A percentile compares a stretch with the other conserved stretches of the same genome.
phyloP scores from a whole-genome alignment of 2,113 vertebrate species.

The Echinops telfairi region DNA sequence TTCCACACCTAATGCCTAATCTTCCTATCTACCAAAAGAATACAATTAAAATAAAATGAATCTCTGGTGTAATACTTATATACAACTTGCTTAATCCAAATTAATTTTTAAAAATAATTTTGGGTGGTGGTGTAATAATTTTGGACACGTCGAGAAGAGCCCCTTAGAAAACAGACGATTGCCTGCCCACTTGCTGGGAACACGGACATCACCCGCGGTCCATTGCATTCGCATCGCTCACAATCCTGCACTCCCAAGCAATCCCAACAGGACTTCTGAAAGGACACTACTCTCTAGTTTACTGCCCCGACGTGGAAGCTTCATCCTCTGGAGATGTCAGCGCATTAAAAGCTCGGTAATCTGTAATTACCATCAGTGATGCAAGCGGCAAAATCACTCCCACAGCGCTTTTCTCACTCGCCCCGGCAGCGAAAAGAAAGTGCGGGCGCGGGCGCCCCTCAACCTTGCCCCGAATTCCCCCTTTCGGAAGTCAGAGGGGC shows the following conservation, averaged over 20 bases:
- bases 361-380: conserved; percentile 67
- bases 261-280: not conserved
- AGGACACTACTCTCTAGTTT: not conserved
- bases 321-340: conserved; percentile 10
- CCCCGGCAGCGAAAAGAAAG: not conserved
- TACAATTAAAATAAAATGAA: not conserved
- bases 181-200: not conserved
- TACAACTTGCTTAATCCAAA: not conserved
- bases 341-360: conserved; percentile 38
- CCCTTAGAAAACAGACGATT: not conserved
- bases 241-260: not conserved
- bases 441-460: not conserved
- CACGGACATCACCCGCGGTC: not conserved
- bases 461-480: conserved; percentile 22
- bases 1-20: not conserved
- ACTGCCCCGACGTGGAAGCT: conserved; percentile 7
- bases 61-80: not conserved
- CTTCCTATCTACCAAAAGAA: not conserved
- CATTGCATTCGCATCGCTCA: not conserved
- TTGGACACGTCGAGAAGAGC: not conserved
- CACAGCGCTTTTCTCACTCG: conserved; percentile 14
- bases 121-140: not conserved
- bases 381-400: conserved; percentile 52
- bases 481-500: not conserved
- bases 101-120: not conserved